Base-by-base conservation (phyloP, 2,888 invertebrate genomes). In the Euphydryas editha region DNA sequence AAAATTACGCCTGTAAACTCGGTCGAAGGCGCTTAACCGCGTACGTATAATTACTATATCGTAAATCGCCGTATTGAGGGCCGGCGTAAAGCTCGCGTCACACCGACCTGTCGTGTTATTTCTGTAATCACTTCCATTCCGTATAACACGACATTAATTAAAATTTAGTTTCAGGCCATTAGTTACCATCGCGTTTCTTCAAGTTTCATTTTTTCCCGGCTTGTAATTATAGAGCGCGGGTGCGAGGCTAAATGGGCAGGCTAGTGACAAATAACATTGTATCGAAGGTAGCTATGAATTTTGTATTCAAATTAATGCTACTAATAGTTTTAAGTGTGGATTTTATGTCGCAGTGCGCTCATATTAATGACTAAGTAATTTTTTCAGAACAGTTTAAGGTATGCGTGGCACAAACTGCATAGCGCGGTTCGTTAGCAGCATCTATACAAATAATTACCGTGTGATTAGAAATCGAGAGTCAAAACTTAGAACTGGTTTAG, bases 121-220 rank as follows among this genome's bases (percentile, higher is more conserved):
- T 86, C 84, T 86, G 86, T 92, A 92, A 92, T 92, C 90, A 92
- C 90, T 91, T 90, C 88, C 88, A 90, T 90, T 92, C 81, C 82
- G 82, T 91, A 88, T 86, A 92, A 91, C 90, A 90, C 91, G 92
- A 90, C 90, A 92, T 90, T 93, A 93, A 93, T 93, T 93, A 93
- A 93, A 93, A 92, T 93, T 92, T 93, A 92, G 92, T 90, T 92
- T 90, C 90, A 91, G 91, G 78, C 91, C 92, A 91, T 92, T 92
- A 91, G 91, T 89, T 80, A 84, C 84, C 86, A 84, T 90, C 88
- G 91, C 89, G 91, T 92, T 92, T 88, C 90, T 90, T 91, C 81
- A 85, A 88, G 87, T 90, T 90, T 81, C 84, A 85, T 90, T 90
- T 90, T 90, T 91, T 85, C 82, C 77, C 76, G 59, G 69, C 77